Conservation (phyloP, 2,888 invertebrate genomes). For the Parasteatoda lunata region DNA sequence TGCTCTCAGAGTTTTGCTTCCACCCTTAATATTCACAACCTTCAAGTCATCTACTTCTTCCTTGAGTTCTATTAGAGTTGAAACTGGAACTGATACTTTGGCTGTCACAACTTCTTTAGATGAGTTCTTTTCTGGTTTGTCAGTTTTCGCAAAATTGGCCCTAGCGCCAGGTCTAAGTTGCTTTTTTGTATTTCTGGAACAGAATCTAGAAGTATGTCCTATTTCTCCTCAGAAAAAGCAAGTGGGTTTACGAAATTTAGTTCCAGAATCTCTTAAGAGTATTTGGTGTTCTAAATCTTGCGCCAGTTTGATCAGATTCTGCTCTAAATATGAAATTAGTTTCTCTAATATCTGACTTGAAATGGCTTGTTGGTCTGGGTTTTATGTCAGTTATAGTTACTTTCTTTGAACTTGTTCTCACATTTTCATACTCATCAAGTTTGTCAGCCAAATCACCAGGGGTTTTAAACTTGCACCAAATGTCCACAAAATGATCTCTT, state of each 20-base stretch:
- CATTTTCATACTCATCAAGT: not conserved
- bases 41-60: not conserved
- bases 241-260: not conserved
- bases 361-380: not conserved
- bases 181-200: not conserved
- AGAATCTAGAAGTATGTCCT: not conserved
- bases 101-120: not conserved
- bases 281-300: too few species aligned
- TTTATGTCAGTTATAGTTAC: not conserved
- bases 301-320: not conserved
- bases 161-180: not conserved
- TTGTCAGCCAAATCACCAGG: not conserved
- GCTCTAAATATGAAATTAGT: too few species aligned
- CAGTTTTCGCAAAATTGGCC: not conserved
- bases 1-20: too few species aligned
- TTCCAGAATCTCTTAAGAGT: too few species aligned
- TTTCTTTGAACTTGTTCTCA: not conserved
- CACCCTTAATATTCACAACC: not conserved
- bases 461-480: not conserved
- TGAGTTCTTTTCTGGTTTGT: not conserved
- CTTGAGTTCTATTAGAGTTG: not conserved
- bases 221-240: too few species aligned
- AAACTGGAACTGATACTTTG: not conserved
- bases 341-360: too few species aligned
- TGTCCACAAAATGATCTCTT: not conserved